Evolutionary conservation across 1,140 invertebrate species (phyloP).

Genomic region (Wasmannia auropunctata): DNA sequence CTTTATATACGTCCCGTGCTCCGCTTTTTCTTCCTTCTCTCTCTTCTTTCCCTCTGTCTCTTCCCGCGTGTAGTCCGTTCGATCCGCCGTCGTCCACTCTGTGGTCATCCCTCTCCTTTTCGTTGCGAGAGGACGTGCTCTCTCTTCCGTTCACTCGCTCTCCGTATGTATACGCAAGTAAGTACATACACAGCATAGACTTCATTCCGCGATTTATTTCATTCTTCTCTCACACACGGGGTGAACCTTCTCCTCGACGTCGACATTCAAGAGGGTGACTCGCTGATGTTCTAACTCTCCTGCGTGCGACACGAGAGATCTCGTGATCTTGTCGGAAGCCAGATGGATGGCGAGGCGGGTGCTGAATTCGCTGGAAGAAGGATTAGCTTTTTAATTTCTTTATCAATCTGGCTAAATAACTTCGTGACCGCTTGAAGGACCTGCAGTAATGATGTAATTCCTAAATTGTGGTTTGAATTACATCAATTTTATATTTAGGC

Average conservation of each 20-base stretch:
- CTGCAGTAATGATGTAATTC: background rate
- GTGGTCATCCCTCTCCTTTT: background rate
- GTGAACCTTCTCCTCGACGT: conserved; percentile 42
- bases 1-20: conserved; percentile 65
- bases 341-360: background rate
- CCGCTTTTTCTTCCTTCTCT: conserved; percentile 47
- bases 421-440: no score
- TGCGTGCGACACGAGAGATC: conserved; percentile 44
- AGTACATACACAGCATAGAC: background rate
- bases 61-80: background rate
- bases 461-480: background rate
- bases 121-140: background rate
- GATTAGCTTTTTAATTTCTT: conserved; percentile 46
- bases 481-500: background rate
- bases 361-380: conserved; percentile 18
- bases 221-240: background rate
- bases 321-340: background rate
- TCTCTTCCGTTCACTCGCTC: conserved; percentile 47
- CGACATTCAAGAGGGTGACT: conserved; percentile 31
- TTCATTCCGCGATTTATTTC: conserved; percentile 61
- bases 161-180: background rate
- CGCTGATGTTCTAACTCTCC: conserved; percentile 10
- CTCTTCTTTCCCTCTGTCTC: conserved; percentile 44
- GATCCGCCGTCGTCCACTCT: background rate
- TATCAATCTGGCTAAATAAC: conserved; percentile 17